These are phyloP conservation scores for Oncorhynchus nerka DNA, from an alignment of 2,113 vertebrate species.

Conservation along the genomic window DNA sequence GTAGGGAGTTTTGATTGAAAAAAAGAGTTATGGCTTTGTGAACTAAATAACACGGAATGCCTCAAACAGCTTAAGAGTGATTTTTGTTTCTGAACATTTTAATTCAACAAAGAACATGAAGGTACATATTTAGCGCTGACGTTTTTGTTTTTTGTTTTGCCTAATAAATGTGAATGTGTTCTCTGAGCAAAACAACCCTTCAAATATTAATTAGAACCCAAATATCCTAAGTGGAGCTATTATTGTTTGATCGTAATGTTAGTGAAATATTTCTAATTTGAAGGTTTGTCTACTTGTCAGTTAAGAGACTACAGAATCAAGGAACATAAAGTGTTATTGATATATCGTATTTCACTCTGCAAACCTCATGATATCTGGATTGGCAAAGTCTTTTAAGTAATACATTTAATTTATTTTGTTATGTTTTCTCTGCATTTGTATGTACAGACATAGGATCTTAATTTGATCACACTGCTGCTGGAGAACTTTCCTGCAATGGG, in stretches of 20 bases:
- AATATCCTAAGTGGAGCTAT: constrained; percentile 84
- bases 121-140: constrained; percentile 60
- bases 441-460: not conserved
- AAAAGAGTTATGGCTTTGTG: constrained; percentile 15
- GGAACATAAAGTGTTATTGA: constrained; percentile 56
- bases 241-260: constrained; percentile 87
- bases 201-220: constrained; percentile 82
- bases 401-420: not conserved
- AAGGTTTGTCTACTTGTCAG: constrained; percentile 67
- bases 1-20: too few relatives aligned
- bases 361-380: constrained; percentile 24
- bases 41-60: constrained; percentile 39
- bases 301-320: constrained; percentile 48
- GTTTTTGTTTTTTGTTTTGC: constrained; percentile 74
- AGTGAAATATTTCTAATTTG: constrained; percentile 77
- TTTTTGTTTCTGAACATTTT: constrained; percentile 43
- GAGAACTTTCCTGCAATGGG: too few relatives aligned
- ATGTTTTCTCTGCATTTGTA: constrained; percentile 15
- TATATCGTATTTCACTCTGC: constrained; percentile 53
- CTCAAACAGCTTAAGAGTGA: constrained; percentile 53
- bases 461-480: too few relatives aligned
- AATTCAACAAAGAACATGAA: constrained; percentile 62
- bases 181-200: constrained; percentile 71
- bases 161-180: constrained; percentile 75
- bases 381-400: constrained; percentile 14